A percentile compares a stretch with the other conserved stretches of the same genome.
These are phyloP conservation scores for Calliopum simillimum DNA, from an alignment of 2,888 invertebrate species.

Conservation along the genomic window DNA sequence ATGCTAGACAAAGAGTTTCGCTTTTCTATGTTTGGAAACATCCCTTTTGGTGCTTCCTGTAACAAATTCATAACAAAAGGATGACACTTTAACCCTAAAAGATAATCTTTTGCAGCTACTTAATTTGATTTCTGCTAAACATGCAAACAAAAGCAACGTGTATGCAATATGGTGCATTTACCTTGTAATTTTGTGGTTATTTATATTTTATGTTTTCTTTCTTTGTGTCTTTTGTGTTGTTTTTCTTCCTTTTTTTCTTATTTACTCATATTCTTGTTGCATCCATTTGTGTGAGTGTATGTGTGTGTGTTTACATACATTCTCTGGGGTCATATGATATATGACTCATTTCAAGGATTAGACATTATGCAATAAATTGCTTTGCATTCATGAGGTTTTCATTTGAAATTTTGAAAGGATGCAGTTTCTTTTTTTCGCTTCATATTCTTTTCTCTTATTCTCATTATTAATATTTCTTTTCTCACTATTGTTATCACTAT, in stretches of 20 bases:
- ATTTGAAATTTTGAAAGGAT: constrained; percentile 19
- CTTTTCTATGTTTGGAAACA: too few species aligned
- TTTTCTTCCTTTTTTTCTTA: not conserved
- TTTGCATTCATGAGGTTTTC: constrained; percentile 30
- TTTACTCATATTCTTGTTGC: not conserved
- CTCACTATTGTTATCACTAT: constrained; percentile 12
- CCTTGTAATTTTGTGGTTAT: constrained; percentile 1
- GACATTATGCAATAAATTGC: constrained; percentile 48
- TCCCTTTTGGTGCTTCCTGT: too few species aligned
- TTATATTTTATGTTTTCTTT: not conserved
- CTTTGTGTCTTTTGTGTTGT: not conserved
- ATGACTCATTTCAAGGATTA: constrained; percentile 44
- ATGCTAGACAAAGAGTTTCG: too few species aligned
- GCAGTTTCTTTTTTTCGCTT: constrained; percentile 17
- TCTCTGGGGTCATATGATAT: constrained; percentile 44
- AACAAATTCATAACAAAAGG: too few species aligned
- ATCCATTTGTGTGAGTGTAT: constrained; percentile 7
- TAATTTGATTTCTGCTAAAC: too few species aligned
- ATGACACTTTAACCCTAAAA: too few species aligned
- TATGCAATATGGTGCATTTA: not conserved
- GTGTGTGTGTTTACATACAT: constrained; percentile 16
- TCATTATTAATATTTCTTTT: constrained; percentile 11
- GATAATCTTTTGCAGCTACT: too few species aligned
- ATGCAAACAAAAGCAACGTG: too few species aligned
- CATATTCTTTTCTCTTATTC: not conserved